Evolutionary conservation across 2,888 invertebrate species (phyloP).

Genomic region (Neoscelio sp.): DNA sequence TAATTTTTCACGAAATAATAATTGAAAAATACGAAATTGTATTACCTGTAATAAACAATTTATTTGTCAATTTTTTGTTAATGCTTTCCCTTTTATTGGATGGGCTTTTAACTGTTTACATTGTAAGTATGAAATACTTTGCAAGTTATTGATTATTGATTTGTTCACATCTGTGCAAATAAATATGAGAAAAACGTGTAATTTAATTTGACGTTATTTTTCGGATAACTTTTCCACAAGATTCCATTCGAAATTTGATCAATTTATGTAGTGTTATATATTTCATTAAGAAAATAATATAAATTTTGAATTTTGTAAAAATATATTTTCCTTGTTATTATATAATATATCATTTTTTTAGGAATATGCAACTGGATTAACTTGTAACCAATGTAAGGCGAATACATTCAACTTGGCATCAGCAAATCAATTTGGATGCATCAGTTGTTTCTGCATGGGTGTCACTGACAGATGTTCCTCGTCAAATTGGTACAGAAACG

Average conservation of each 20-base stretch:
- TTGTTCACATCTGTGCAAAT: too few species aligned
- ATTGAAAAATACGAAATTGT: slow-evolving; percentile 31
- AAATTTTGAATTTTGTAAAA: background rate
- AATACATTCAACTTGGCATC: slow-evolving; percentile 93
- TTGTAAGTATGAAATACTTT: slow-evolving; percentile 34
- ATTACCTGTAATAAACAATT: background rate
- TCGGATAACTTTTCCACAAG: too few species aligned
- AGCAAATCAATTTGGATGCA: slow-evolving; percentile 93
- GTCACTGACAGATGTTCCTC: slow-evolving; percentile 92
- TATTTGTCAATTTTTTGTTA: slow-evolving; percentile 46
- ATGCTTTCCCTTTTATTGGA: slow-evolving; percentile 61
- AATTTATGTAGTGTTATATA: background rate
- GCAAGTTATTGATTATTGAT: slow-evolving; percentile 7
- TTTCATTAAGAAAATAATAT: slow-evolving; percentile 41
- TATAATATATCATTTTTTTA: slow-evolving; percentile 78
- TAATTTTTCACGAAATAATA: slow-evolving; percentile 25
- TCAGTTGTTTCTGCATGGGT: slow-evolving; percentile 98
- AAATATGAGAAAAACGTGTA: too few species aligned
- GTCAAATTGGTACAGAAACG: slow-evolving; percentile 89
- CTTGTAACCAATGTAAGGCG: slow-evolving; percentile 94
- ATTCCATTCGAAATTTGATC: too few species aligned
- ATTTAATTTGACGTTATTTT: too few species aligned
- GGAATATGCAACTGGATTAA: slow-evolving; percentile 90
- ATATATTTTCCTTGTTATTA: too few species aligned
- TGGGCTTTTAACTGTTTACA: slow-evolving; percentile 32